Evolutionary conservation across 2,113 vertebrate genomes (phyloP).

Genomic region (Neogale vison): DNA sequence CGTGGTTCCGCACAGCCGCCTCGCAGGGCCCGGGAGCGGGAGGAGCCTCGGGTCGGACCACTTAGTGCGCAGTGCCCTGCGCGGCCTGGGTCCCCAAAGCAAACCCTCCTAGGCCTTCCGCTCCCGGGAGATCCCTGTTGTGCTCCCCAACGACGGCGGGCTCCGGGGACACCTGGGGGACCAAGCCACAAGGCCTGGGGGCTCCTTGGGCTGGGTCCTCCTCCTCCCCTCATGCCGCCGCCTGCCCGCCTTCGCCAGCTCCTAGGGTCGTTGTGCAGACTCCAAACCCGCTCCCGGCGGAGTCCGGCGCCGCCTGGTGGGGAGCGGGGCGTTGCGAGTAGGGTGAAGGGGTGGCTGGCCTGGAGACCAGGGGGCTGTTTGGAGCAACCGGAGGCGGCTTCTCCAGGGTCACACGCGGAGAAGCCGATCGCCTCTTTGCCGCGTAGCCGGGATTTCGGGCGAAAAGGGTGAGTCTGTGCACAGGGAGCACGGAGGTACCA

Average conservation of each 20-base stretch:
- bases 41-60: neutral
- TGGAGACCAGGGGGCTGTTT: neutral
- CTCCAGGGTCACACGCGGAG: neutral
- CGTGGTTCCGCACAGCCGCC: neutral
- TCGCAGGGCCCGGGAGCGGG: neutral
- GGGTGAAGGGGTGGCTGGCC: neutral
- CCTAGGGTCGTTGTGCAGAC: neutral
- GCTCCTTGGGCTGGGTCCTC: neutral
- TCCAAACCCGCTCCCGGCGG: neutral
- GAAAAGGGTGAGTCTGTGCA: neutral
- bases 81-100: neutral
- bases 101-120: neutral
- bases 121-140: neutral
- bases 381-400: neutral
- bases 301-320: constrained; percentile 22
- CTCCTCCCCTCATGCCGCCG: neutral
- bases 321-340: neutral
- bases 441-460: constrained; percentile 54
- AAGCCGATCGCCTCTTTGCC: neutral
- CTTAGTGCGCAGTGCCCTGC: neutral
- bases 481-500: neutral
- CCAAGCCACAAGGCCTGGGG: neutral
- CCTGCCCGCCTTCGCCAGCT: neutral
- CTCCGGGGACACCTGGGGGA: neutral
- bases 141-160: neutral